Evolutionary conservation across 2,888 invertebrate genomes (phyloP), one percentile per base, ranked within the genome.

Genomic region (Sphaerophoria taeniata): DNA sequence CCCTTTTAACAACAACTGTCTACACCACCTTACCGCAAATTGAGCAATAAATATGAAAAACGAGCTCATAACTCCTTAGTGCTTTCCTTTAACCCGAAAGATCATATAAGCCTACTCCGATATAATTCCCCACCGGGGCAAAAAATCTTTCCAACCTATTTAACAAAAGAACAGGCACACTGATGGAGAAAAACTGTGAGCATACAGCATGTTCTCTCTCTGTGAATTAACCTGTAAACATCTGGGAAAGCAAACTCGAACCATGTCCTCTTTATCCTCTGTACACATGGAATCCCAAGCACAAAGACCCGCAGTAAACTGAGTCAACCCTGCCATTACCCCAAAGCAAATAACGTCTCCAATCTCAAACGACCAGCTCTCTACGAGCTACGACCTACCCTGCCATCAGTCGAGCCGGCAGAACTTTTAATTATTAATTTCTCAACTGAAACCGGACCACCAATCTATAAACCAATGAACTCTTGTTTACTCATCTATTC

Each of bases 401-500:
- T 43, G 3, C 3, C 14, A 49, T 16, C 12, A 7, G 33, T n/a
- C 55, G 31, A 55, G 4, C 14, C 47, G 47, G 7, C 7, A 33
- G 14, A 63, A 61, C 56, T 78, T 70, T 83, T 74, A 77, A 78
- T 78, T 47, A 78, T 78, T 63, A 47, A 63, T 47, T 49, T 63
- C 63, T 12, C 14, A 33, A 33, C 61, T 47, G 33, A 34, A 49
- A 33, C 1, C n/a, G 45, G 24, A 43, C 31, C 43, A 31, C 24
- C 51, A 56, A 53, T 34, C 58, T 43, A 34, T 45, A 49, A 76
- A 39, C 58, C 70, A 51, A 39, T 61, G 63, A 55, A 71, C 43
- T 71, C 74, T 45, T 79, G 71, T 74, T 74, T 49, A 75, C 55
- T 61, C 79, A 67, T 65, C 63, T 79, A 75, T 71, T 55, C 58